These are phyloP conservation scores for Apis mellifera DNA, from an alignment of 1,140 invertebrate species.

Conservation along the genomic window Amel_HAv3.1 CM009937.2:4618001-4618500, in stretches of 20 bases:
- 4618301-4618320: conserved; percentile 1
- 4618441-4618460: conserved; percentile 10
- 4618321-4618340: conserved; percentile 1
- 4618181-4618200: too few species aligned
- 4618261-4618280: conserved; percentile 4
- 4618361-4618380: not conserved
- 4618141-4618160: too few species aligned
- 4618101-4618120: too few species aligned
- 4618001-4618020: too few species aligned
- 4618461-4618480: conserved; percentile 15
- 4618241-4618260: not conserved
- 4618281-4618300: conserved; percentile 5
- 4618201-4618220: too few species aligned
- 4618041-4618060: too few species aligned
- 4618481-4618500: conserved; percentile 1
- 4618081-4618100: too few species aligned
- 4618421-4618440: conserved; percentile 38
- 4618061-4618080: too few species aligned
- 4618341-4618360: not conserved
- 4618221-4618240: not conserved
- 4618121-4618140: too few species aligned
- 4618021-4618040: too few species aligned
- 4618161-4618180: too few species aligned
- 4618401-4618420: conserved; percentile 29
- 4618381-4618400: conserved; percentile 11